Evolutionary conservation across 2,888 invertebrate species (phyloP).

Genomic region (Leptinotarsa tumamoca): DNA sequence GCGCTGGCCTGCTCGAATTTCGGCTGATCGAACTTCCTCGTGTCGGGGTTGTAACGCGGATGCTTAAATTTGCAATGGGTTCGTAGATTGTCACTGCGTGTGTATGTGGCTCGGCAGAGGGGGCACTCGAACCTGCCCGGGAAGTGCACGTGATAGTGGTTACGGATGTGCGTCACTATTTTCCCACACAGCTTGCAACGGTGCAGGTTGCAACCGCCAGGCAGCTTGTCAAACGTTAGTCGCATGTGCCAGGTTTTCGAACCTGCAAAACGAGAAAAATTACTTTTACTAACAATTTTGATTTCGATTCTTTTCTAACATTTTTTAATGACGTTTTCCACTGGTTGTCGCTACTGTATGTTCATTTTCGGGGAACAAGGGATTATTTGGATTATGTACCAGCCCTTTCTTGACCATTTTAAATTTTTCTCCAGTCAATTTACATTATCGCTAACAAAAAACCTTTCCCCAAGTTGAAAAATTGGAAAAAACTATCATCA

Average conservation of each 20-base stretch:
- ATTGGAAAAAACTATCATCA: too few species aligned
- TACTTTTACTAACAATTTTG: conserved; percentile 34
- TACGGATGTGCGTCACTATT: conserved; percentile 94
- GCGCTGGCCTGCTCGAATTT: conserved; percentile 77
- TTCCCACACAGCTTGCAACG: conserved; percentile 94
- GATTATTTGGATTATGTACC: too few species aligned
- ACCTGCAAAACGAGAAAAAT: conserved; percentile 78
- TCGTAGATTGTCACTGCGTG: conserved; percentile 91
- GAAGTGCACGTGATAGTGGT: conserved; percentile 95
- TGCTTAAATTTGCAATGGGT: conserved; percentile 95
- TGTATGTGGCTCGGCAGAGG: conserved; percentile 90
- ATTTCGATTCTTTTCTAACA: background rate
- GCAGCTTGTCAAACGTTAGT: conserved; percentile 93
- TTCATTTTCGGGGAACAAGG: background rate
- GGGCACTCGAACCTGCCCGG: conserved; percentile 93
- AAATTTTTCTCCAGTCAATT: too few species aligned
- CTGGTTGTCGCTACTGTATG: conserved; percentile 7
- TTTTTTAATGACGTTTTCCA: conserved; percentile 23
- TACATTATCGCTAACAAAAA: too few species aligned
- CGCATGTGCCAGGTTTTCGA: conserved; percentile 96
- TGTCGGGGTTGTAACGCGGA: conserved; percentile 87
- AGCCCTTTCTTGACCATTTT: too few species aligned
- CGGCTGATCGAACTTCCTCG: conserved; percentile 81
- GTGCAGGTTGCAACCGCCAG: conserved; percentile 92
- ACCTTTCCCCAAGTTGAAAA: too few species aligned